Evolutionary conservation across 2,888 invertebrate genomes (phyloP).

Genomic region (Atrina japonica): DNA sequence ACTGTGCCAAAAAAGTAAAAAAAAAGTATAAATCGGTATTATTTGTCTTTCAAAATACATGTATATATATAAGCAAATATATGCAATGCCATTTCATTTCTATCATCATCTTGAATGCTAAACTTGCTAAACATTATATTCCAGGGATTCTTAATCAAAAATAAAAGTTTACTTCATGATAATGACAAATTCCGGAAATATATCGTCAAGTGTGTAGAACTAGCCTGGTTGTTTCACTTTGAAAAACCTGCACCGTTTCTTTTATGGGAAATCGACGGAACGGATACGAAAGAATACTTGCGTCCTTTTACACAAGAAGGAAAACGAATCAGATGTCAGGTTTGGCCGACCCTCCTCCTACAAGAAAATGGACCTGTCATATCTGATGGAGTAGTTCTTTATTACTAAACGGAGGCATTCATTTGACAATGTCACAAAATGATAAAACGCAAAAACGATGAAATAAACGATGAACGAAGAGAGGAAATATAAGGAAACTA

Average conservation of each 20-base stretch:
- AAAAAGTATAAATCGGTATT: no score
- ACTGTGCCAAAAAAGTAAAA: no score
- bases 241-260: conserved; percentile 13
- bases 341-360: conserved; percentile 25
- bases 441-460: no score
- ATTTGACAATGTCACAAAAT: no score
- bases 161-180: background rate
- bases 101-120: no score
- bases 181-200: background rate
- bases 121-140: no score
- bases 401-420: conserved; percentile 1
- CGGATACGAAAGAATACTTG: conserved; percentile 14
- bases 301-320: conserved; percentile 28
- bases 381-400: conserved; percentile 2
- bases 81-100: no score
- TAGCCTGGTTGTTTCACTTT: conserved; percentile 19
- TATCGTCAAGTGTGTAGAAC: conserved; percentile 11
- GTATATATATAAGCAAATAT: no score
- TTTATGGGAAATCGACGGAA: conserved; percentile 20
- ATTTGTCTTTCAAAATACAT: no score
- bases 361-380: conserved; percentile 19
- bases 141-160: background rate
- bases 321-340: conserved; percentile 5
- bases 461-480: no score
- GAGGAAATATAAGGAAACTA: no score